Base-by-base conservation (phyloP, 2,113 vertebrate genomes). In the Calyptomena viridis region DNA sequence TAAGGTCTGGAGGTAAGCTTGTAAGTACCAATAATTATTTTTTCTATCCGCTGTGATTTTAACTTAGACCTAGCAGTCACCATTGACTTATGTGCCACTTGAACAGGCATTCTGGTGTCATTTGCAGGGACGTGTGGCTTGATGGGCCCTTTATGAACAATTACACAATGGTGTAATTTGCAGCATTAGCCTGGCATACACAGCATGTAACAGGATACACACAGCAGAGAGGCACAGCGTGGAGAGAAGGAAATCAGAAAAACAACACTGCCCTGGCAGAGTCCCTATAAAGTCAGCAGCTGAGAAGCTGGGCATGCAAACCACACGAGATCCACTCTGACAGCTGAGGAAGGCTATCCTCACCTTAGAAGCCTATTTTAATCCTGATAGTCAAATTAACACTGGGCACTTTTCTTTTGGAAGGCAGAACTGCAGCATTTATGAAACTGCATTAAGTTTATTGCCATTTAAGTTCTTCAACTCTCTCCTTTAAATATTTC, bases 111-210 rank as follows among this genome's bases (percentile, higher is more conserved):
- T 90, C 66, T 92, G 72, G 74, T 92, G 76, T 68, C 59, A 52
- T 86, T 81, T 84, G 56, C 83, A 93, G 64, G 88, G 79, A 81
- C 44, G 4, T 62, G 83, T 30, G 66, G 44, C 86, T 90, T 72
- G 79, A 90, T 93, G 88, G 76, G 80, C 60, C 60, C 79, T 92
- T 95, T 81, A 87, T 75, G 73, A 89, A 35, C 62, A 82, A 74
- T 92, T 79, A 69, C 73, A 72, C 83, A 18, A 4, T 24, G 68
- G 72, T 56, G 50, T 77, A 47, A 93, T 86, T 95, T 83, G 31
- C 74, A 91, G 81, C 87, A 92, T 60, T 64, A 93, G 81, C 52
- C 74, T 82, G 73, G 66, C 53, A 28, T 2, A 23, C 55, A 3
- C 87, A 66, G 87, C 2, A 0, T 40, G 59, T 23, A 31, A 56